phyloP scores from a whole-genome alignment of 2,888 invertebrate genomes.

The Phengaris alcon region DNA sequence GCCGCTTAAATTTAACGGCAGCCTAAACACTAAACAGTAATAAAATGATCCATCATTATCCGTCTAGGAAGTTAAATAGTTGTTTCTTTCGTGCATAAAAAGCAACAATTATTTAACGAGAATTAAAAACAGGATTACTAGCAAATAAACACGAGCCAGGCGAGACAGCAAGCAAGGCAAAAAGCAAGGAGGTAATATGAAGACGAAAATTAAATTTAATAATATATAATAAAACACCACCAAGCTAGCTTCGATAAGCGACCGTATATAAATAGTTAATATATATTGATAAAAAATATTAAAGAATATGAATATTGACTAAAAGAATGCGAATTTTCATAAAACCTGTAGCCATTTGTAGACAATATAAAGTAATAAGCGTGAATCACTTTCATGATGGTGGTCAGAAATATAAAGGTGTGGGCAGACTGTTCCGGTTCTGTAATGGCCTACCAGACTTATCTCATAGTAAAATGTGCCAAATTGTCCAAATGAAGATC shows the following conservation, averaged over 20 bases:
- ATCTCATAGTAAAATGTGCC: background rate
- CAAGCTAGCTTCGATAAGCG: background rate
- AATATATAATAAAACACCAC: background rate
- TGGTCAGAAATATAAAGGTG: background rate
- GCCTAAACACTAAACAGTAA: too few relatives aligned
- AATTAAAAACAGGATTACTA: too few relatives aligned
- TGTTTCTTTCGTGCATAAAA: too few relatives aligned
- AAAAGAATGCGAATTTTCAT: slow-evolving; percentile 2
- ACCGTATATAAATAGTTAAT: background rate
- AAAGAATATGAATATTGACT: background rate
- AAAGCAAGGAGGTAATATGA: background rate
- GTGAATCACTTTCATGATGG: background rate
- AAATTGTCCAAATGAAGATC: background rate
- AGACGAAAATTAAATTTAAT: background rate
- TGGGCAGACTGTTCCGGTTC: background rate
- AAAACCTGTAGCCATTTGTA: background rate
- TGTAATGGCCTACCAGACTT: background rate
- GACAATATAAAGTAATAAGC: background rate
- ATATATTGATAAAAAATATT: background rate
- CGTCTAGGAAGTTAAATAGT: too few relatives aligned
- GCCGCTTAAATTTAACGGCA: too few relatives aligned
- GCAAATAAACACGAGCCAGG: too few relatives aligned
- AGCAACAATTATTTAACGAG: too few relatives aligned
- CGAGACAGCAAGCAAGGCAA: background rate
- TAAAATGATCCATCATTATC: too few relatives aligned